Conservation (phyloP, 2,797 vertebrate species). For the Fratercula arctica region DNA sequence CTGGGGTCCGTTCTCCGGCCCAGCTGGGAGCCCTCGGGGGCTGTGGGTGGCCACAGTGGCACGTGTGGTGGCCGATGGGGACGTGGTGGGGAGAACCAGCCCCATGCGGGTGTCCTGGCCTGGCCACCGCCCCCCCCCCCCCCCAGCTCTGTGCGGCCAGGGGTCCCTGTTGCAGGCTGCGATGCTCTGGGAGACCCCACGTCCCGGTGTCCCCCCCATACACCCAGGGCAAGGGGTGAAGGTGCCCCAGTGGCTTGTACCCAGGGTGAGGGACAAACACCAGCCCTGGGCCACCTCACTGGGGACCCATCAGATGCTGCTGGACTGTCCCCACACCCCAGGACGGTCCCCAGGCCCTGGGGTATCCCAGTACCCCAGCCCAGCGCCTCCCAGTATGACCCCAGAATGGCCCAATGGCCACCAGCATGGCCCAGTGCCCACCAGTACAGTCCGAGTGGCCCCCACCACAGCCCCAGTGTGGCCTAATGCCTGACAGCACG, state of each 20-base stretch:
- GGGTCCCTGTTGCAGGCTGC: neutral
- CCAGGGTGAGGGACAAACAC: neutral
- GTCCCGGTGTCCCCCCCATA: rapidly evolving
- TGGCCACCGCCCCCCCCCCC: too few species aligned
- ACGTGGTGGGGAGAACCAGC: rapidly evolving
- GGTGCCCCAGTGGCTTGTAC: neutral
- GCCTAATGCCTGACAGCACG: too few species aligned
- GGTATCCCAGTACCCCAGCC: neutral
- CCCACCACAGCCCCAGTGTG: too few species aligned
- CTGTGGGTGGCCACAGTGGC: neutral
- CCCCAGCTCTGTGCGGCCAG: rapidly evolving
- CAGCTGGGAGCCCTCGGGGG: neutral
- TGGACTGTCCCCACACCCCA: neutral
- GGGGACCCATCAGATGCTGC: rapidly evolving
- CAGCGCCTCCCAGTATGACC: neutral
- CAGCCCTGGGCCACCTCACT: neutral
- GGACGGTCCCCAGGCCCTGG: neutral
- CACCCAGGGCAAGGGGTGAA: neutral
- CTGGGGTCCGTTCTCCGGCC: neutral
- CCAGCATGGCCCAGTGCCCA: too few species aligned
- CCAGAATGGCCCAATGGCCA: neutral
- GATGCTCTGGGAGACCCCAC: rapidly evolving
- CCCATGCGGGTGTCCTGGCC: rapidly evolving
- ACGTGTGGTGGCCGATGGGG: neutral
- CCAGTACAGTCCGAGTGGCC: too few species aligned